These are phyloP conservation scores for Heloderma charlesbogerti DNA, from an alignment of 2,113 vertebrate species.

Conservation along the genomic window DNA sequence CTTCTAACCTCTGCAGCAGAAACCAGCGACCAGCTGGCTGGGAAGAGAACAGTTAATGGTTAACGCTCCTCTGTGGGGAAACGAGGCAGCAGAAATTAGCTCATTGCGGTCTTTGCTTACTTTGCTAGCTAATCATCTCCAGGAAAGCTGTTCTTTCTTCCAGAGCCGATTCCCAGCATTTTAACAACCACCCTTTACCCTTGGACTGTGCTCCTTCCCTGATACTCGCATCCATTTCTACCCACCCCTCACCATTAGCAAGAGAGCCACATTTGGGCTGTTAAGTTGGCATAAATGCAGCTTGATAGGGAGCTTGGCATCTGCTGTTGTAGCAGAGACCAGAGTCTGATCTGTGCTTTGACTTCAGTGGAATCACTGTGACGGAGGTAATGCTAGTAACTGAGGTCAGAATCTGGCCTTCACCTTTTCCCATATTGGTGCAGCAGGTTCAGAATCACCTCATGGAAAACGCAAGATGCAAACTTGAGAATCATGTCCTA, in stretches of 20 bases:
- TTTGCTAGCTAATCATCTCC: slow-evolving; percentile 21
- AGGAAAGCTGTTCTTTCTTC: slow-evolving; percentile 2
- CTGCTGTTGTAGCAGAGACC: background rate
- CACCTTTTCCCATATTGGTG: background rate
- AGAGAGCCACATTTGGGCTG: background rate
- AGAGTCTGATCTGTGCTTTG: background rate
- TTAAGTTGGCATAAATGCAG: background rate
- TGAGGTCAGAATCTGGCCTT: background rate
- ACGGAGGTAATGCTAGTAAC: background rate
- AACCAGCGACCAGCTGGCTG: background rate
- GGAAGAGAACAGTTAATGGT: slow-evolving; percentile 25
- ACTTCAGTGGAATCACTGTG: background rate
- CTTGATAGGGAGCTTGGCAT: background rate
- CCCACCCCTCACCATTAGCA: background rate
- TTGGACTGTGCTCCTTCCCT: background rate
- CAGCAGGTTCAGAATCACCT: background rate
- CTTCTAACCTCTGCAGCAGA: background rate
- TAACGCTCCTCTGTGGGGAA: slow-evolving; percentile 8
- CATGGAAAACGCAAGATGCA: background rate
- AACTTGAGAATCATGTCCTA: background rate
- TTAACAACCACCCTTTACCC: background rate
- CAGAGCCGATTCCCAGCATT: background rate
- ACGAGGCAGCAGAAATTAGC: slow-evolving; percentile 34
- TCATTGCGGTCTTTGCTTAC: background rate
- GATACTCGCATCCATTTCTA: no score